phyloP scores from a whole-genome alignment of 2,888 invertebrate genomes.

The Chrysomela aeneicollis region DNA sequence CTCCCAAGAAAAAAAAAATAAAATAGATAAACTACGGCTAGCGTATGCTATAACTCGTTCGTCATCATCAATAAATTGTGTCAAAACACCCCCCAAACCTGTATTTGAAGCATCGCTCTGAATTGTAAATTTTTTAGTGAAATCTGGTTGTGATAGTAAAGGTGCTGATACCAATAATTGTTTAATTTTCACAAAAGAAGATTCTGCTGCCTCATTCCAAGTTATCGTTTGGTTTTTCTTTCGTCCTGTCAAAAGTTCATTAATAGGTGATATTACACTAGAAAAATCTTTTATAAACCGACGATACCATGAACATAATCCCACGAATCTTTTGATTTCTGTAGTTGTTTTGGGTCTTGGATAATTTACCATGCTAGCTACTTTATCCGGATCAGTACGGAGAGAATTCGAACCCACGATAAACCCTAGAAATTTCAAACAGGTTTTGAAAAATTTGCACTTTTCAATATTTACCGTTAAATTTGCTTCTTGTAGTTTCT shows the following conservation, averaged over 20 bases:
- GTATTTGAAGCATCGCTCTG: conserved; percentile 38
- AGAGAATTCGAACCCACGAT: conserved; percentile 25
- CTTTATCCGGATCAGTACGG: conserved; percentile 20
- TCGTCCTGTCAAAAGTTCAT: background rate
- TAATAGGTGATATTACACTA: background rate
- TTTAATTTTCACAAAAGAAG: conserved; percentile 1
- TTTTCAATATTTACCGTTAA: conserved; percentile 35
- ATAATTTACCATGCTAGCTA: conserved; percentile 41
- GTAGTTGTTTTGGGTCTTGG: conserved; percentile 39
- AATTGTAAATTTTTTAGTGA: conserved; percentile 28
- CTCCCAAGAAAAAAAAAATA: too few relatives aligned
- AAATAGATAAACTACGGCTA: conserved; percentile 40
- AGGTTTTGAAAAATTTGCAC: conserved; percentile 41
- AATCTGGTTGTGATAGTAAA: conserved; percentile 11
- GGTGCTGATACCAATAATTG: conserved; percentile 17
- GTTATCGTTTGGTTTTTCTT: conserved; percentile 27
- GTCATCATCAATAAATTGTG: conserved; percentile 35
- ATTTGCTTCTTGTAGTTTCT: conserved; percentile 21
- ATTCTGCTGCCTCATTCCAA: background rate
- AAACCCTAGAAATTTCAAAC: conserved; percentile 27
- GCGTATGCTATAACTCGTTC: conserved; percentile 46
- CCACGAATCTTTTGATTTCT: conserved; percentile 39
- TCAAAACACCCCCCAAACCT: conserved; percentile 5
- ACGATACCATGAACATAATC: conserved; percentile 36
- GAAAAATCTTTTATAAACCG: conserved; percentile 38